Base-by-base conservation (phyloP, 2,797 vertebrate genomes). In the Microchirus variegatus region DNA sequence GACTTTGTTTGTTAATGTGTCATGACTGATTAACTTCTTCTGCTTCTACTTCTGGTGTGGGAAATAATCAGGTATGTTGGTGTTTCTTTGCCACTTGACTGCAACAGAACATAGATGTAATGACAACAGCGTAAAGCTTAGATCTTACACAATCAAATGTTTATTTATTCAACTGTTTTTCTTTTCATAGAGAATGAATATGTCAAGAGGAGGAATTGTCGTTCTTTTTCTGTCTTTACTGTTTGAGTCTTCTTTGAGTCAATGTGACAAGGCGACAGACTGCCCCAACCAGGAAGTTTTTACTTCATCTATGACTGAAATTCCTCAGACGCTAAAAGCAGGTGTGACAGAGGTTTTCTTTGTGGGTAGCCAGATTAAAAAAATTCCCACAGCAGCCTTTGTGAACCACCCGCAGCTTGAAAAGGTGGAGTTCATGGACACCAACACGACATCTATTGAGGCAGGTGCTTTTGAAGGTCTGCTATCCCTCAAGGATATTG, bases 391-490 rank as follows among this genome's bases (percentile, higher is more conserved):
- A 75, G 87, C 72, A 63, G 92, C 91, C 17, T 94, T 96, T 75
- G 55, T 53, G 26, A 72, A 83, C 71, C 93, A 84, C 79, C 70
- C 87, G 15, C 78, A 84, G 5, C 77, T 95, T 43, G 55, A 70
- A 46, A 92, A 82, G 26, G 70, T 96, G 55, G 87, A 90, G 4
- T 94, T 95, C 65, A 37, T 92, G 1, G 47, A 66, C 18, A 94
- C 90, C 37, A 59, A 73, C 3, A 91, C 87, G 1, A 45, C 63
- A 16, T 77, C 56, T 8, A 58, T 95, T 14, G 93, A 95, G 68
- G 72, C 73, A 1, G 93, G 92, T 59, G 93, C 93, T 26, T 95
- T 95, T 81, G 89, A 93, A 59, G 87, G 88, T 66, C 73, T 95
- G 67, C 59, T 71, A 5, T 67, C 90, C 5, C 72, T 94, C 38